Percentiles rank a stretch among this genome's conserved stretches.
phyloP scores from a whole-genome alignment of 2,113 vertebrate genomes.

The Nanger granti region DNA sequence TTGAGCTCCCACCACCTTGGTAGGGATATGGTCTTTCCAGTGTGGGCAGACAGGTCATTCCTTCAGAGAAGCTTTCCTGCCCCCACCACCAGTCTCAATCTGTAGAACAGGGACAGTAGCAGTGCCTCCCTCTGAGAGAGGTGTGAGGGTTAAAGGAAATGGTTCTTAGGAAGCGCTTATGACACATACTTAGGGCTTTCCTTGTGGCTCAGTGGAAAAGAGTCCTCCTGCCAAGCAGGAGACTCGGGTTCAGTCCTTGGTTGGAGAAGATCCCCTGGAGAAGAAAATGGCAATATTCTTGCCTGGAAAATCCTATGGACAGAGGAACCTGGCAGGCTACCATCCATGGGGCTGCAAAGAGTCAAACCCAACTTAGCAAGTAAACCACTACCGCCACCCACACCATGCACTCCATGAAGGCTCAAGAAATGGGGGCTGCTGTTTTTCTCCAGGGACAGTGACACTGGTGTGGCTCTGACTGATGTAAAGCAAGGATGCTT shows the following conservation, averaged over 20 bases:
- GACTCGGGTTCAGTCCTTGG: not conserved
- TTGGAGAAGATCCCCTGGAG: not conserved
- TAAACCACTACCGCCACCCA: not conserved
- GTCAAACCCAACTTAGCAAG: not conserved
- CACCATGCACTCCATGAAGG: not conserved
- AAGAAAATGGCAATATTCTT: not conserved
- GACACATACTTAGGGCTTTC: not conserved
- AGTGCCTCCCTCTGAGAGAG: not conserved
- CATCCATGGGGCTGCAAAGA: not conserved
- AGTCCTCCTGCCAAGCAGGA: not conserved
- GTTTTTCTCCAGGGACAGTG: not conserved
- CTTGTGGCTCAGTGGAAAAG: not conserved
- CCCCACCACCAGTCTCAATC: not conserved
- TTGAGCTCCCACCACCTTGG: not conserved
- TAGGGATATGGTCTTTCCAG: not conserved
- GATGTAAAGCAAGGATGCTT: not conserved
- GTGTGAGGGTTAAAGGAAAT: not conserved
- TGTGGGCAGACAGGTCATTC: not conserved
- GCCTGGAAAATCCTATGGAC: not conserved
- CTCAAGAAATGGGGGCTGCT: not conserved
- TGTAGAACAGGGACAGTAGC: not conserved
- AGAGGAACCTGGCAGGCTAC: not conserved
- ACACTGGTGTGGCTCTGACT: not conserved
- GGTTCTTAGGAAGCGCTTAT: not conserved
- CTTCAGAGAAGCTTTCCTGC: not conserved